phyloP scores from a whole-genome alignment of 2,113 vertebrate species.

The Nerophis ophidion region DNA sequence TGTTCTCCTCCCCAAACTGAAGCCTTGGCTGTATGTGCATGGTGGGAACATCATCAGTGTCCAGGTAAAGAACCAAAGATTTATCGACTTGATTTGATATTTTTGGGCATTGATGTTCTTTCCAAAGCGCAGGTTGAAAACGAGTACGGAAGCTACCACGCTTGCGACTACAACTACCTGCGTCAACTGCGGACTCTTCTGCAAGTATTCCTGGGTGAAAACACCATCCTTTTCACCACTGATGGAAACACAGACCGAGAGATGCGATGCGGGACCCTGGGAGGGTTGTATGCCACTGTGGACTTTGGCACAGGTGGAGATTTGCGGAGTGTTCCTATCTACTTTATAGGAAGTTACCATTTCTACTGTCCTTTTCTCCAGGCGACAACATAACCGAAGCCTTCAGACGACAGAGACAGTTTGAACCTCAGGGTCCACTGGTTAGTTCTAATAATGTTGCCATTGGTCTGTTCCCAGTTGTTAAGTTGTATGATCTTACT shows the following conservation, averaged over 20 bases:
- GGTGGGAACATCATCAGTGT: conserved; percentile 92
- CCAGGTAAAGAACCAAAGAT: conserved; percentile 72
- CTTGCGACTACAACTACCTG: conserved; percentile 86
- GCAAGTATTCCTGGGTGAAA: conserved; percentile 74
- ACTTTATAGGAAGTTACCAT: background rate
- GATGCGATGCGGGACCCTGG: conserved; percentile 82
- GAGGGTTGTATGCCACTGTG: conserved; percentile 84
- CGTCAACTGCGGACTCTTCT: conserved; percentile 78
- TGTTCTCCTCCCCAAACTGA: conserved; percentile 84
- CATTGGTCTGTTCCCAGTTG: too few species aligned
- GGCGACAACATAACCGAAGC: conserved; percentile 78
- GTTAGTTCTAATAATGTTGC: conserved; percentile 61
- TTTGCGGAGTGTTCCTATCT: background rate
- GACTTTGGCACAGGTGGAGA: conserved; percentile 90
- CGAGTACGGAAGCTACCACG: conserved; percentile 89
- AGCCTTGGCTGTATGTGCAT: conserved; percentile 80
- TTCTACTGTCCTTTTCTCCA: conserved; percentile 35
- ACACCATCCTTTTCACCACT: conserved; percentile 89
- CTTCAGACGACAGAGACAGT: conserved; percentile 76
- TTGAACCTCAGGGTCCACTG: conserved; percentile 85
- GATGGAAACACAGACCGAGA: conserved; percentile 74
- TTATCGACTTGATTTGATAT: background rate
- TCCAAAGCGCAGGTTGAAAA: conserved; percentile 81
- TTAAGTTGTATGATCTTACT: background rate
- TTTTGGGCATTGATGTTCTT: background rate